These are phyloP conservation scores for Puffinus mauretanicus DNA, from an alignment of 2,113 vertebrate species.

Conservation along the genomic window DNA sequence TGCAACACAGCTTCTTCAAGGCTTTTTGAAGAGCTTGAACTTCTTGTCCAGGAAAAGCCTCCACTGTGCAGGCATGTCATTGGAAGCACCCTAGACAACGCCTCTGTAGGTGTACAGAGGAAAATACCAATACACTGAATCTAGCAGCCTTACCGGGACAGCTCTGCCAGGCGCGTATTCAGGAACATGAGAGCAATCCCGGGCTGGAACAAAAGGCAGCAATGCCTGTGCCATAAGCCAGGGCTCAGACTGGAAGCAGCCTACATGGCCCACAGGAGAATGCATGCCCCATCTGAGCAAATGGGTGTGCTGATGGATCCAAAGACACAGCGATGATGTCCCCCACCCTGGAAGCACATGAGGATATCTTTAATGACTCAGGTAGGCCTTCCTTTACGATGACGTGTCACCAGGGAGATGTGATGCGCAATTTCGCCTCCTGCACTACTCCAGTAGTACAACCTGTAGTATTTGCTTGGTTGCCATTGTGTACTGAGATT, in stretches of 20 bases:
- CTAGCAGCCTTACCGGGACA: background rate
- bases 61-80: background rate
- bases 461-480: background rate
- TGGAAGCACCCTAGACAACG: background rate
- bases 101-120: background rate
- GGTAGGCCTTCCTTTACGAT: background rate
- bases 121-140: background rate
- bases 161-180: background rate
- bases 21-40: background rate
- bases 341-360: background rate
- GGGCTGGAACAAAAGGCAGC: background rate
- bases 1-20: background rate
- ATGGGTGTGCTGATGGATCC: background rate
- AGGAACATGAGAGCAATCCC: background rate
- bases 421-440: background rate
- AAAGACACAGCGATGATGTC: background rate
- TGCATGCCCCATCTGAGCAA: background rate
- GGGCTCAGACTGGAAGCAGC: background rate
- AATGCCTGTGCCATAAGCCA: background rate
- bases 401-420: background rate
- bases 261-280: background rate
- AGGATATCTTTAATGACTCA: background rate
- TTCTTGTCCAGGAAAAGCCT: background rate
- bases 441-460: background rate
- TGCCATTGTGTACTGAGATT: background rate